Evolutionary conservation across 1,140 invertebrate species (phyloP).

Genomic region (Drosophila neocordata): DNA sequence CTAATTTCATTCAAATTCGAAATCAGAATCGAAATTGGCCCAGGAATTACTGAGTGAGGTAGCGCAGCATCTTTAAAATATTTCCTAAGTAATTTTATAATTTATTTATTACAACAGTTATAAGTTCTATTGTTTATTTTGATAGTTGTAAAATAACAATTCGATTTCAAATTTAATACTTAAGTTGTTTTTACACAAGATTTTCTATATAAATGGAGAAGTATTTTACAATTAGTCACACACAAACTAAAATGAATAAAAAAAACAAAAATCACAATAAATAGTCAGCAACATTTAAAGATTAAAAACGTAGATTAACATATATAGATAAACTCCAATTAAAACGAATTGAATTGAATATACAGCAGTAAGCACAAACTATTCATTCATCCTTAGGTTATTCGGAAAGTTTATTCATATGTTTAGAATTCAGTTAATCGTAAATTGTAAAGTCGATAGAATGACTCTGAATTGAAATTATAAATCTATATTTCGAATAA

Average conservation of each 20-base stretch:
- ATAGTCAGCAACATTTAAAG: conserved; percentile 1
- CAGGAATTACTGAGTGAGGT: conserved; percentile 4
- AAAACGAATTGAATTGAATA: background rate
- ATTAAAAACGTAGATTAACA: conserved; percentile 1
- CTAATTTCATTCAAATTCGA: conserved; percentile 8
- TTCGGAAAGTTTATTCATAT: background rate
- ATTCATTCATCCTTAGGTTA: background rate
- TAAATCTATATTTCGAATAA: background rate
- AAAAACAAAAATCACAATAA: background rate
- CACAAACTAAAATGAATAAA: background rate
- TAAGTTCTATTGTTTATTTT: conserved; percentile 1
- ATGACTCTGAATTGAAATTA: no score
- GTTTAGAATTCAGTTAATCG: no score
- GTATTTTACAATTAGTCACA: conserved; percentile 10
- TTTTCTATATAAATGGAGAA: conserved; percentile 1
- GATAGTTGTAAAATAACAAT: conserved; percentile 4
- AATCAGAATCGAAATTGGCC: conserved; percentile 4
- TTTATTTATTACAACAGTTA: conserved; percentile 1
- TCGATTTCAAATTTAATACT: background rate
- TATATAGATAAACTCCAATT: conserved; percentile 1
- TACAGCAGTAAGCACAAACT: background rate
- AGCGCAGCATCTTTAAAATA: conserved; percentile 1
- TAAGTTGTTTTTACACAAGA: conserved; percentile 6
- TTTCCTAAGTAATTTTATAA: conserved; percentile 8
- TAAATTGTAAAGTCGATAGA: no score